These are phyloP conservation scores for Catocala fraxini DNA, from an alignment of 2,888 invertebrate species.

Conservation along the genomic window DNA sequence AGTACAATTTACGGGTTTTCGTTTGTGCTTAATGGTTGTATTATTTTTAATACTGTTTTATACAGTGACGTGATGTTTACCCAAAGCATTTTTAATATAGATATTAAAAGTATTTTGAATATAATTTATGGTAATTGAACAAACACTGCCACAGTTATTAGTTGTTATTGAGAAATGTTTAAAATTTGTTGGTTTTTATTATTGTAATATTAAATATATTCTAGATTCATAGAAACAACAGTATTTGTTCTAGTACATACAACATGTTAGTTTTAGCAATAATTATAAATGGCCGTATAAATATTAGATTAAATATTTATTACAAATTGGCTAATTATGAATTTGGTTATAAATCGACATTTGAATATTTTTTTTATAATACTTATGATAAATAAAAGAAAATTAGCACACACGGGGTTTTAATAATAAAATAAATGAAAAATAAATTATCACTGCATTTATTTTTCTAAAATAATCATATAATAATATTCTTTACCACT, in stretches of 20 bases:
- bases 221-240: slow-evolving; percentile 36
- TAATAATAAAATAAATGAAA: slow-evolving; percentile 34
- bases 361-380: slow-evolving; percentile 30
- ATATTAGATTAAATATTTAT: slow-evolving; percentile 36
- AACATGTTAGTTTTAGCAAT: slow-evolving; percentile 36
- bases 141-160: slow-evolving; percentile 42
- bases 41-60: slow-evolving; percentile 41
- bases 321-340: slow-evolving; percentile 29
- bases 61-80: slow-evolving; percentile 28
- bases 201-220: slow-evolving; percentile 31
- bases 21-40: slow-evolving; percentile 53
- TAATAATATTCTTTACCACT: slow-evolving; percentile 29
- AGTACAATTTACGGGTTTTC: slow-evolving; percentile 38
- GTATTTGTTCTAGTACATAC: slow-evolving; percentile 51
- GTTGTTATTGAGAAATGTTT: slow-evolving; percentile 35
- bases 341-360: slow-evolving; percentile 36
- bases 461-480: slow-evolving; percentile 49
- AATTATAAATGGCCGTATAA: slow-evolving; percentile 30
- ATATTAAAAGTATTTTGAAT: slow-evolving; percentile 33
- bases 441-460: slow-evolving; percentile 43
- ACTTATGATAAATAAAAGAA: slow-evolving; percentile 42
- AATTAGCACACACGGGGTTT: slow-evolving; percentile 43
- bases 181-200: slow-evolving; percentile 34
- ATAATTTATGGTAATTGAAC: slow-evolving; percentile 41
- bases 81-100: slow-evolving; percentile 44